These are phyloP conservation scores for Lethrus apterus DNA, from an alignment of 1,140 invertebrate genomes.

Conservation along the genomic window DNA sequence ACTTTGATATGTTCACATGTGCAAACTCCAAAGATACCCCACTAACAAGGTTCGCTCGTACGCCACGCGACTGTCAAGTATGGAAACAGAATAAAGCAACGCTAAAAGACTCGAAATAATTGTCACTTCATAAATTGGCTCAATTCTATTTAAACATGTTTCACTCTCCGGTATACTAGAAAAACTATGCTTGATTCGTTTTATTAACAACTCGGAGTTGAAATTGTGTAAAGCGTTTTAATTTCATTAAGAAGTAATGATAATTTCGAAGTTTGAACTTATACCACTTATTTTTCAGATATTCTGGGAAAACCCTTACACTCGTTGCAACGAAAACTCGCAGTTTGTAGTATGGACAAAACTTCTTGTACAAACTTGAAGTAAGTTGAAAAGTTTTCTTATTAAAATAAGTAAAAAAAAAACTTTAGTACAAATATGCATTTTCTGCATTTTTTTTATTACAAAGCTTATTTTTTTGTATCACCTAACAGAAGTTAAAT, in stretches of 20 bases:
- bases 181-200: conserved; percentile 7
- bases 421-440: too few species aligned
- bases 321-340: too few species aligned
- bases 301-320: conserved; percentile 7
- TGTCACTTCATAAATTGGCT: conserved; percentile 35
- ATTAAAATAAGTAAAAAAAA: too few species aligned
- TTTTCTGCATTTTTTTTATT: too few species aligned
- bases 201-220: conserved; percentile 1
- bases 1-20: background rate
- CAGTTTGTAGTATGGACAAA: too few species aligned
- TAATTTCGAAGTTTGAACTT: conserved; percentile 1
- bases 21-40: conserved; percentile 7
- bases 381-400: too few species aligned
- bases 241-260: conserved; percentile 5
- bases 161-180: conserved; percentile 1
- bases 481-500: too few species aligned
- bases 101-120: conserved; percentile 31
- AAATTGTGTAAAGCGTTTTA: conserved; percentile 7
- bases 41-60: conserved; percentile 10
- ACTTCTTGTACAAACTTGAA: too few species aligned
- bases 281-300: conserved; percentile 4
- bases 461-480: too few species aligned
- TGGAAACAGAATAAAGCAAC: conserved; percentile 13
- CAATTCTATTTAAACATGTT: conserved; percentile 35
- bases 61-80: conserved; percentile 8